phyloP scores from a whole-genome alignment of 2,888 invertebrate genomes.

The Conomelus anceps region DNA sequence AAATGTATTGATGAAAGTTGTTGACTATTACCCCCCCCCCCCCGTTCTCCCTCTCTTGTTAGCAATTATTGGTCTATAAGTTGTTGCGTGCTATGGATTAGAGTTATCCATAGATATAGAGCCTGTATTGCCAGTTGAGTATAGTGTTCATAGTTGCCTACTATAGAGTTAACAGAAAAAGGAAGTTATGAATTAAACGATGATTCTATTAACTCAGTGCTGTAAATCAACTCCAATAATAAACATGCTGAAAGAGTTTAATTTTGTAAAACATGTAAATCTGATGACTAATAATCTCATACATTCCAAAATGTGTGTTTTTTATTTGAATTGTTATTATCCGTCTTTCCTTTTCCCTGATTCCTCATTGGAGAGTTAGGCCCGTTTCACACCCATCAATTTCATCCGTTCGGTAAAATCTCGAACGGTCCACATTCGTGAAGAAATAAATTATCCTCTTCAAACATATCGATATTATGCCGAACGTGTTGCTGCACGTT shows the following conservation, averaged over 20 bases:
- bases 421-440: too few species aligned
- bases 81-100: neutral
- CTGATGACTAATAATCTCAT: neutral
- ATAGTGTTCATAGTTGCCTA: neutral
- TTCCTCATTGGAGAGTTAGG: neutral
- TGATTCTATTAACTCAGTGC: neutral
- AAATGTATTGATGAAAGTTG: neutral
- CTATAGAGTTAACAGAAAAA: neutral
- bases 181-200: neutral
- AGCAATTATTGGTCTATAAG: neutral
- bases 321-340: neutral
- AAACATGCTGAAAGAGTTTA: neutral
- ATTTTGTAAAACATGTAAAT: neutral
- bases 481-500: too few species aligned
- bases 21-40: neutral
- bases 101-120: neutral
- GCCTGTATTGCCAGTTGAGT: neutral
- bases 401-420: too few species aligned
- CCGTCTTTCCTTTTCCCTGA: neutral
- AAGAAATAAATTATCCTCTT: too few species aligned
- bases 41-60: neutral
- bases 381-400: too few species aligned
- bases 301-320: neutral
- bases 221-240: neutral
- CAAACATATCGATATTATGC: too few species aligned